These are phyloP conservation scores for Malurus splendens DNA, from an alignment of 2,797 vertebrate species.

Conservation along the genomic window DNA sequence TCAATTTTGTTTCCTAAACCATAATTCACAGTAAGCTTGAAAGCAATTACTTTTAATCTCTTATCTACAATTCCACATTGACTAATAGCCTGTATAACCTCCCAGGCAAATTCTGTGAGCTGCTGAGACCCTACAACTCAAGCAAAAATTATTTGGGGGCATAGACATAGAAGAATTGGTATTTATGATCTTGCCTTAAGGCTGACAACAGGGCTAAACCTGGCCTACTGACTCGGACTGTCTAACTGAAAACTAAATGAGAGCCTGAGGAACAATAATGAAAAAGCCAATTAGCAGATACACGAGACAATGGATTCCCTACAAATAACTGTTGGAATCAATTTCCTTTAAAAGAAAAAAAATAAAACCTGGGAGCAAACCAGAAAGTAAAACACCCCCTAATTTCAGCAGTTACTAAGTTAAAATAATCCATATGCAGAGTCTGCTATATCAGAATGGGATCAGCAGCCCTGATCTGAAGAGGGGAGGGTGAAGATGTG, in stretches of 20 bases:
- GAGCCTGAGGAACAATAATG: not conserved
- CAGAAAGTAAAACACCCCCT: not conserved
- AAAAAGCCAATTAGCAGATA: not conserved
- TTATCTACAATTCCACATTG: not conserved
- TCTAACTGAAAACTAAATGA: not conserved
- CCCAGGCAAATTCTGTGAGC: not conserved
- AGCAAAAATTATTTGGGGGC: not conserved
- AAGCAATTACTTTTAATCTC: not conserved
- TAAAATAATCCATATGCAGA: not conserved
- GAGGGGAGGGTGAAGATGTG: not conserved
- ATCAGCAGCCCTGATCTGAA: not conserved
- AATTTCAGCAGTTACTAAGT: not conserved
- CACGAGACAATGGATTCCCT: not conserved
- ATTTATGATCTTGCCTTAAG: not conserved
- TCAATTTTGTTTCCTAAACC: not conserved
- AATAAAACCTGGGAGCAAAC: not conserved
- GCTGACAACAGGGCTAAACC: not conserved
- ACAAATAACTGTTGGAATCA: not conserved
- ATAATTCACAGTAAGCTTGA: not conserved
- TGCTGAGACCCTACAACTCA: not conserved
- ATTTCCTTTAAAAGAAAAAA: not conserved
- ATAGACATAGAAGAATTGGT: not conserved
- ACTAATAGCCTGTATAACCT: not conserved
- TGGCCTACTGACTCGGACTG: not conserved
- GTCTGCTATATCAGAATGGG: not conserved